phyloP scores from a whole-genome alignment of 2,797 vertebrate genomes.

The Cottoperca gobio region DNA sequence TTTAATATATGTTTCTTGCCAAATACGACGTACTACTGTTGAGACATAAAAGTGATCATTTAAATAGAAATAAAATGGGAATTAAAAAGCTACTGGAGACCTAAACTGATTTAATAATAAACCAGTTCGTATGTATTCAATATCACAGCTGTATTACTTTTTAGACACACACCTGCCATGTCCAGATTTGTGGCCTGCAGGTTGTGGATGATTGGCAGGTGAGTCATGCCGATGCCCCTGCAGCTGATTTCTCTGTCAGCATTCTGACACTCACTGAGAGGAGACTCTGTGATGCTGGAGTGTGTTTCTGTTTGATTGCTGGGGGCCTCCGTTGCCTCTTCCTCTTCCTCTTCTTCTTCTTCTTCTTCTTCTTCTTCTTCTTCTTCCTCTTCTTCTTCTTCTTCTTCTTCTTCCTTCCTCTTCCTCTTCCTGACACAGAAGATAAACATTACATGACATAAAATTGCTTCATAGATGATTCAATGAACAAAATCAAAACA shows the following conservation, averaged over 20 bases:
- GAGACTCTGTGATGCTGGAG: constrained; percentile 61
- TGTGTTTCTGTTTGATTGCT: constrained; percentile 69
- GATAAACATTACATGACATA: background rate
- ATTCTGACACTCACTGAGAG: constrained; percentile 79
- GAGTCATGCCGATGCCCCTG: constrained; percentile 78
- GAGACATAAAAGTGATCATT: background rate
- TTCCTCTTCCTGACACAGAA: constrained; percentile 42
- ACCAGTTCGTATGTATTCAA: background rate
- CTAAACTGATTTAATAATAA: background rate
- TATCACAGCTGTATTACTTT: background rate
- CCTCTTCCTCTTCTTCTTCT: constrained; percentile 48
- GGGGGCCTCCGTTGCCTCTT: constrained; percentile 71
- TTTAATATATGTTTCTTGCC: background rate
- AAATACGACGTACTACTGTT: background rate
- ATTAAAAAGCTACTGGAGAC: background rate
- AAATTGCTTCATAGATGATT: background rate
- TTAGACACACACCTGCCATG: constrained; percentile 81
- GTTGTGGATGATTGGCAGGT: constrained; percentile 82
- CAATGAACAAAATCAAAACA: background rate
- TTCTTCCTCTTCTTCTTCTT: background rate
- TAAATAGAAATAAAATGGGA: too few species aligned
- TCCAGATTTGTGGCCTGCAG: constrained; percentile 81
- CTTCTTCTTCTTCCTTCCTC: constrained; percentile 33
- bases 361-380: constrained; percentile 6
- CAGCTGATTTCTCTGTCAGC: constrained; percentile 79